Evolutionary conservation across 2,797 vertebrate genomes (phyloP).

Genomic region (Tadarida brasiliensis): DNA sequence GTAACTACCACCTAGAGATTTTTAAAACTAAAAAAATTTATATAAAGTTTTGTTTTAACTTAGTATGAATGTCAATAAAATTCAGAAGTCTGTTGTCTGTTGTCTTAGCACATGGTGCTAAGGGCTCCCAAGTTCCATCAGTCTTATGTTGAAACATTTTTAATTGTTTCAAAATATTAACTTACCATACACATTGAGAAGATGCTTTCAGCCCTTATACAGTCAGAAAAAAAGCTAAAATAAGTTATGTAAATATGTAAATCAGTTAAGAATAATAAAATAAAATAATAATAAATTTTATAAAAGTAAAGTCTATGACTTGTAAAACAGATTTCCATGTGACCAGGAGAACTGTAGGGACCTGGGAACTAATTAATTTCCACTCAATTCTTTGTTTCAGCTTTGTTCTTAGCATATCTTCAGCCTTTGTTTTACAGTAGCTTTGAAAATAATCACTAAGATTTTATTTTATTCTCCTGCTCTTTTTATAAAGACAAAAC

Average conservation of each 20-base stretch:
- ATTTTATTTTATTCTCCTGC: background rate
- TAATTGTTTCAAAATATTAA: background rate
- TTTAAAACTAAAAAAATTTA: background rate
- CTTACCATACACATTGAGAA: background rate
- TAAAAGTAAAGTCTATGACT: background rate
- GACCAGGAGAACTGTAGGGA: background rate
- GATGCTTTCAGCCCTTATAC: background rate
- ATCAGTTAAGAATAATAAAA: background rate
- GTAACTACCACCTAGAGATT: background rate
- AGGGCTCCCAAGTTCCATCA: background rate
- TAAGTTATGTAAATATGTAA: background rate
- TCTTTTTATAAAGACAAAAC: slow-evolving; percentile 15
- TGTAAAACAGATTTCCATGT: background rate
- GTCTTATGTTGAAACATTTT: background rate
- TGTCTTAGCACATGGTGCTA: background rate
- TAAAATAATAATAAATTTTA: background rate
- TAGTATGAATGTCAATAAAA: background rate
- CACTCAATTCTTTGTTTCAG: background rate
- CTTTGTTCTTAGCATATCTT: background rate
- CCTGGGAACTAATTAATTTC: slow-evolving; percentile 22
- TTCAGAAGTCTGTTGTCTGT: background rate
- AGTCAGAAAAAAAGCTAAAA: background rate
- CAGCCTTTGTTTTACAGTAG: slow-evolving; percentile 1
- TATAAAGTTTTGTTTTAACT: background rate
- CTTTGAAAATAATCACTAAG: slow-evolving; percentile 28